Evolutionary conservation across 2,797 vertebrate genomes (phyloP).

Genomic region (Sebastes glaucus): DNA sequence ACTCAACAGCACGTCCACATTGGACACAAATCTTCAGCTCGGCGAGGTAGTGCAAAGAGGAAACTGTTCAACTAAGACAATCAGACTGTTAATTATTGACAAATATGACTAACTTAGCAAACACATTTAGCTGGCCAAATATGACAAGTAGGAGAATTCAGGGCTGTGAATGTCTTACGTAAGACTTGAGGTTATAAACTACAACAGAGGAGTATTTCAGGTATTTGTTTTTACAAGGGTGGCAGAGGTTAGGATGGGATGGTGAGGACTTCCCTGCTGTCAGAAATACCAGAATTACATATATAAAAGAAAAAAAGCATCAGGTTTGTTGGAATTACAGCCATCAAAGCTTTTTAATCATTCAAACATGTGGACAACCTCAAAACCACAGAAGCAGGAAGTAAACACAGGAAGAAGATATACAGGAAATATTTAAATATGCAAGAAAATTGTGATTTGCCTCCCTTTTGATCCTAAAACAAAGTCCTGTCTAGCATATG

Average conservation of each 20-base stretch:
- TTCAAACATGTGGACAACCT: constrained; percentile 58
- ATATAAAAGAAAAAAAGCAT: not conserved
- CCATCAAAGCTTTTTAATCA: constrained; percentile 68
- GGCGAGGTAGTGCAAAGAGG: not conserved
- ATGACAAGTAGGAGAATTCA: not conserved
- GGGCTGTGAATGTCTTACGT: not conserved
- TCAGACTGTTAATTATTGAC: constrained; percentile 58
- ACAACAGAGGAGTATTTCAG: not conserved
- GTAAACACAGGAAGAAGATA: constrained; percentile 55
- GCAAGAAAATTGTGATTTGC: constrained; percentile 22
- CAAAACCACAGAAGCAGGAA: constrained; percentile 69
- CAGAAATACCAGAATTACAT: not conserved
- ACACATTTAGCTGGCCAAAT: constrained; percentile 19
- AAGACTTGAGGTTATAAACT: constrained; percentile 16
- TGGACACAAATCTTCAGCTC: not conserved
- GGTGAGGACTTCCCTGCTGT: not conserved
- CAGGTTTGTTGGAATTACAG: constrained; percentile 37
- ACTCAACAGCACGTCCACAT: constrained; percentile 3
- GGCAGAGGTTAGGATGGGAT: not conserved
- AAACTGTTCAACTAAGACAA: constrained; percentile 27
- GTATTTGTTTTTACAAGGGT: not conserved
- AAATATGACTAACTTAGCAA: constrained; percentile 32
- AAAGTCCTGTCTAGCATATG: not conserved
- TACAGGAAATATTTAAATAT: constrained; percentile 52
- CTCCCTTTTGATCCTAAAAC: constrained; percentile 36